Base-by-base conservation (phyloP, 2,888 invertebrate species). In the Atethmia centrago region DNA sequence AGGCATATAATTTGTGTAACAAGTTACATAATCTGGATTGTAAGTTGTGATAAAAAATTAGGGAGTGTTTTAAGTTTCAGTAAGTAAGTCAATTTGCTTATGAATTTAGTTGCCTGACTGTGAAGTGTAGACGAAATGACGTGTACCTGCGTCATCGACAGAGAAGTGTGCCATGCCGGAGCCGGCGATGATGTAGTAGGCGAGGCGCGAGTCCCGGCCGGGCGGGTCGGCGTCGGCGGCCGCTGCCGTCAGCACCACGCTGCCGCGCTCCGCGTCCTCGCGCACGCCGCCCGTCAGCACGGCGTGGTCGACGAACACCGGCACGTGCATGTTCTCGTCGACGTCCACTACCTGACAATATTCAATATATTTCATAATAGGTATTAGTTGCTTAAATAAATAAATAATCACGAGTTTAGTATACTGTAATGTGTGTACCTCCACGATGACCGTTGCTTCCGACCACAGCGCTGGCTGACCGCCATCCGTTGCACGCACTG, bases 81-180 rank as follows among this genome's bases (percentile, higher is more conserved):
- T 19, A 19, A 47, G 47, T 19, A 19, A 47, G 16, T 47, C 19
- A 19, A 19, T 47, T 19, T 47, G 16, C 47, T 16, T 19, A 19
- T 19, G 5, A 47, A 47, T 47, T 19, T 47, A 21, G 47, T 47
- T 19, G 47, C 21, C 19, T 21, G 47, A 21, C 21, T 47, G 21
- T 47, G 1, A 47, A 12, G 21, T 58, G 31, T 58, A 19, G 5
- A 40, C 40, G 40, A 42, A 25, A 61, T 25, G 25, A 25, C 19
- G 47, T 63, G 25, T 93, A 99, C 99, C 99, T 96, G 98, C 97
- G 90, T 97, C 97, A 92, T 99, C 99, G 81, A 99, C 98, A 87
- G 98, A 97, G 97, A 99, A 99, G 85, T 98, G 97, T 42, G 99
- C 99, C 89, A 99, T 97, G 55, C 99, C 99, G 90, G 98, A 98